These are phyloP conservation scores for Neogobius melanostomus DNA, from an alignment of 2,113 vertebrate genomes.

Conservation along the genomic window DNA sequence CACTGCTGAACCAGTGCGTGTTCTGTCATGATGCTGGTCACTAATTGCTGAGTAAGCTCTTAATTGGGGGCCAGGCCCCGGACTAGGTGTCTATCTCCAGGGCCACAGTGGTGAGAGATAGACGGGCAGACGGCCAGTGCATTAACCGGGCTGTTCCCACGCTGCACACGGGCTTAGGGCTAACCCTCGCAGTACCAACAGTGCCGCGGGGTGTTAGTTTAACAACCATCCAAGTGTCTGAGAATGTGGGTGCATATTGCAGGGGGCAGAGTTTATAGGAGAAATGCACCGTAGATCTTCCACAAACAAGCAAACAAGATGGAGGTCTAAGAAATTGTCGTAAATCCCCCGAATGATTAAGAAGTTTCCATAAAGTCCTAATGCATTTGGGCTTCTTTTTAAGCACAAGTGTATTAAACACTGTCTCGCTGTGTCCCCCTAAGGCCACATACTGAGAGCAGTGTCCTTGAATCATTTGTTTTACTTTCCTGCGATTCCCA, in stretches of 20 bases:
- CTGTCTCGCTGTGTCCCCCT: background rate
- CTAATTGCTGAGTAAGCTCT: background rate
- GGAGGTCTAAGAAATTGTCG: conserved; percentile 8
- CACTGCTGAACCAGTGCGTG: background rate
- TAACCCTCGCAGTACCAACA: conserved; percentile 56
- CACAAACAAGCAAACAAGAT: conserved; percentile 16
- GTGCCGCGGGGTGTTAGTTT: conserved; percentile 55
- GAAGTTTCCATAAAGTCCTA: background rate
- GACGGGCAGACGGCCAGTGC: conserved; percentile 1
- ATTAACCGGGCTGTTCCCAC: conserved; percentile 43
- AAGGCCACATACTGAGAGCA: background rate
- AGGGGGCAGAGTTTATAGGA: conserved; percentile 14
- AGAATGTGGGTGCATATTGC: conserved; percentile 52
- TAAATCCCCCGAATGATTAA: conserved; percentile 10
- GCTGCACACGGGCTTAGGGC: conserved; percentile 27
- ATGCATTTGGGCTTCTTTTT: background rate
- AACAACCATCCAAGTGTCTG: conserved; percentile 67
- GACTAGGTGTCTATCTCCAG: background rate
- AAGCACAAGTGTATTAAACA: conserved; percentile 4
- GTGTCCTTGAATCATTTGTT: conserved; percentile 1
- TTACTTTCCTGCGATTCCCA: background rate
- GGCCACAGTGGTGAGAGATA: background rate
- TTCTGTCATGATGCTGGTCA: background rate
- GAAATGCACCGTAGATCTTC: conserved; percentile 48
- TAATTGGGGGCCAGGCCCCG: background rate